Evolutionary conservation across 1,140 invertebrate species (phyloP), one percentile per base, ranked within the genome.

Genomic region (Drosophila micromelanica): DNA sequence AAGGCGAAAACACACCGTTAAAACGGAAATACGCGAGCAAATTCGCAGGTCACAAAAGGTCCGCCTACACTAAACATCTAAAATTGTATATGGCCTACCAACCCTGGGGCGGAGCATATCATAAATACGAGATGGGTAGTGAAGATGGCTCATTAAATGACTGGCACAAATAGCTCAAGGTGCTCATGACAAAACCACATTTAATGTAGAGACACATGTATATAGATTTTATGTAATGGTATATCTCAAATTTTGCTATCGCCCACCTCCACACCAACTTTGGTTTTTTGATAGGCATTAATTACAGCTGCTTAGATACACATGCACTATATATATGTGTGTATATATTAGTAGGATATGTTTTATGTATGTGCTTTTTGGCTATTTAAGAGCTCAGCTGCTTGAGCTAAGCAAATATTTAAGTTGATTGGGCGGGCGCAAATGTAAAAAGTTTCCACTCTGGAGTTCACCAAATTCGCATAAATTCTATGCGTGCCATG

Each of bases 381-480:
- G 35, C 35, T 52, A 5, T 65, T 67, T 68, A 77, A 78, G 57
- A 45, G 65, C 75, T 74, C 63, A 68, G 70, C 63, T 72, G 61
- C 62, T 73, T 54, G 49, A 56, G 74, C 75, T 72, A 86, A 86
- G 76, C 78, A 87, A 87, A 72, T 87, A 86, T 86, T 86, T 82
- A 89, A 87, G 79, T 87, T 84, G 84, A 87, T 89, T 84, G 76
- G 76, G 82, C 55, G 78, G 65, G 71, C 69, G 63, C 71, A 89
- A 89, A 87, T 89, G 79, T 81, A 89, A 84, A 89, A 87, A 89
- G 76, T 87, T 87, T 79, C 59, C 82, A 82, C 82, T 87, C 75
- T 76, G 70, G 79, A 87, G 82, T 87, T 87, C 79, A 89, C 84
- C 76, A 89, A 87, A 84, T 89, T 89, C 84, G 84, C 82, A 87